Base-by-base conservation (phyloP, 2,113 vertebrate genomes). In the Sceloporus undulatus region DNA sequence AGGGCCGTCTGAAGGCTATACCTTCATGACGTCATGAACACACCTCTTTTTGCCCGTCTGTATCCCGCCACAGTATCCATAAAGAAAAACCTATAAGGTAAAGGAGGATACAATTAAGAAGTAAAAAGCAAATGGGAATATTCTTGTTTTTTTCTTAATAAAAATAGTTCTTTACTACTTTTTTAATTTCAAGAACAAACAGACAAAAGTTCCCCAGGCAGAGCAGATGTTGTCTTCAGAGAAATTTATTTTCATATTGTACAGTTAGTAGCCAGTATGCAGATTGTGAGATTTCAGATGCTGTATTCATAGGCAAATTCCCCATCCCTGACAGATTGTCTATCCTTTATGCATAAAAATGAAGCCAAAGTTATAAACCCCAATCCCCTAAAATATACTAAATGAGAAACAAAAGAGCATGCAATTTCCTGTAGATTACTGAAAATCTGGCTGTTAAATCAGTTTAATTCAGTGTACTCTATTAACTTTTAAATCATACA, bases 31-130 rank as follows among this genome's bases (percentile, higher is more conserved):
- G 34, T 34, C 34, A 34, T 34, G 34, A 34, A 34, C 34, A 34
- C 34, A 34, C 34, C 34, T 1, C 34, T 34, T 34, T 34, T 34
- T 34, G 34, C 34, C 34, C 34, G 34, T 34, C 34, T 34, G 34
- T 34, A 34, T 34, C 34, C 34, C 34, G 34, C 34, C 34, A 34
- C 0, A 0, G 0, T 16, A 48, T 85, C 84, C 48, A 66, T 52
- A 89, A 91, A 89, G 78, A 25, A 91, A 95, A 85, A 66, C 48
- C 71, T 68, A 59, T 82, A 76, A 86, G 87, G 0, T 40, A 21
- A 88, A 5, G n/a, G 73, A 9, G 65, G 54, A 2, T 70, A 29
- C 19, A 78, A 68, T 77, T 42, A 0, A 0, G 59, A 38, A 25
- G 21, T 23, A 78, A 71, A 80, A 85, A 91, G 21, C 34, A 0